Base-by-base conservation (phyloP, 1,140 invertebrate genomes). In the Trichonephila inaurata region DNA sequence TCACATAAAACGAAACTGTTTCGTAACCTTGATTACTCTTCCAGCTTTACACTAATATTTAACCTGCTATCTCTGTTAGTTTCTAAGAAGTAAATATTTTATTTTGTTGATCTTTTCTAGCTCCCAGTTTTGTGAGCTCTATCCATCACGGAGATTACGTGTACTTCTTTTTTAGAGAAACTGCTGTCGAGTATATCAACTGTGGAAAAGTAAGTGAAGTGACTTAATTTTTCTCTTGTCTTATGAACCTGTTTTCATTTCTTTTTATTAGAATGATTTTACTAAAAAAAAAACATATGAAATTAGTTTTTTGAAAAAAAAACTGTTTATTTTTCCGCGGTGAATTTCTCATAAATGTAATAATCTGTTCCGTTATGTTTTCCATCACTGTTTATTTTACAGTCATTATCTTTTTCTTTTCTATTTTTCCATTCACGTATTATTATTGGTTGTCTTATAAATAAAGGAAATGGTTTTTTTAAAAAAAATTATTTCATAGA, bases 141-240 rank as follows among this genome's bases (percentile, higher is more conserved):
- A 97, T 99, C 95, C 97, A 97, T 92, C 97, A 98, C 95, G 98
- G 97, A 81, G 98, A 99, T 95, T 99, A 98, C 96, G 98, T 99
- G 77, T 99, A 99, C 96, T 99, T 99, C 96, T 99, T 99, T 96
- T 99, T 99, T 95, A 97, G 98, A 69, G 99, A 99, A 96, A 98
- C 98, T 16, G 98, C 98, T 61, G 98, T 99, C n/a, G 99, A 99
- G 96, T 98, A 98, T 95, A 98, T 99, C 96, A 99, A 99, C 96
- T 99, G 98, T 96, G 98, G 98, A 96, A 99, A 98, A 97, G 97
- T 94, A 64, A 60, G 88, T 86, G n/a, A 19, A 18, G 28, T 33
- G 24, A 85, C 33, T 85, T 61, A 19, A 51, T 83, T 87, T 62
- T 87, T 62, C 85, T 18, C 60, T 21, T n/a, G 0, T n/a, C 21